A percentile compares a stretch with the other conserved stretches of the same genome.
phyloP scores from a whole-genome alignment of 2,888 invertebrate genomes.

The Yponomeuta plumbellus region DNA sequence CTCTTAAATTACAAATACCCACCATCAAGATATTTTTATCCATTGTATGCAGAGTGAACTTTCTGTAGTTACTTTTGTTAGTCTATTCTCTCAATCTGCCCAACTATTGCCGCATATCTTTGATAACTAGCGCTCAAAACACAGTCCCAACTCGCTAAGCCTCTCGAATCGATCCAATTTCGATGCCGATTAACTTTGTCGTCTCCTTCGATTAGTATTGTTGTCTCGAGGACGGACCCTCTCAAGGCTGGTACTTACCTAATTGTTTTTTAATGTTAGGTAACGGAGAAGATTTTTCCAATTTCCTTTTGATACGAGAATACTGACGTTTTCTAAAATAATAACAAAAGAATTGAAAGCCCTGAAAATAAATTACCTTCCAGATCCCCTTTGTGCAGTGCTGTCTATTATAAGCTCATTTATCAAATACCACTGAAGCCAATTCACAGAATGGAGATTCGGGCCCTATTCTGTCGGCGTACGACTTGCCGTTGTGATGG shows the following conservation, averaged over 20 bases:
- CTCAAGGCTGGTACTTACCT: background rate
- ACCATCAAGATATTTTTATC: too few relatives aligned
- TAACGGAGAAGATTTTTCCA: background rate
- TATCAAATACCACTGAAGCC: constrained; percentile 30
- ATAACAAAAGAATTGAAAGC: background rate
- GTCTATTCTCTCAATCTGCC: background rate
- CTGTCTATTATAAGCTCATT: background rate
- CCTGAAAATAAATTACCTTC: background rate
- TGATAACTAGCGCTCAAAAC: constrained; percentile 5
- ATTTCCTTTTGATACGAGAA: background rate
- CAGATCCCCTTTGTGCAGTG: background rate
- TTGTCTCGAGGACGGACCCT: background rate
- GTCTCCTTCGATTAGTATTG: background rate
- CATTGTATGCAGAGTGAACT: too few relatives aligned
- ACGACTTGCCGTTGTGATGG: constrained; percentile 75
- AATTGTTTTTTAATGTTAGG: background rate
- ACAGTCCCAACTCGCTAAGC: constrained; percentile 3
- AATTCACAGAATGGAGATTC: constrained; percentile 48
- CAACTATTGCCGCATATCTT: background rate
- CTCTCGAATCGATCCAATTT: background rate
- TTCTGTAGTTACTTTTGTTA: background rate
- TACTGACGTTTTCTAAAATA: background rate
- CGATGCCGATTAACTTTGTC: background rate
- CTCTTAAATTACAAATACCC: too few relatives aligned
- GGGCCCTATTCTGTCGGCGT: constrained; percentile 71